Conservation (phyloP, 2,113 vertebrate genomes). For the Nicator chloris region DNA sequence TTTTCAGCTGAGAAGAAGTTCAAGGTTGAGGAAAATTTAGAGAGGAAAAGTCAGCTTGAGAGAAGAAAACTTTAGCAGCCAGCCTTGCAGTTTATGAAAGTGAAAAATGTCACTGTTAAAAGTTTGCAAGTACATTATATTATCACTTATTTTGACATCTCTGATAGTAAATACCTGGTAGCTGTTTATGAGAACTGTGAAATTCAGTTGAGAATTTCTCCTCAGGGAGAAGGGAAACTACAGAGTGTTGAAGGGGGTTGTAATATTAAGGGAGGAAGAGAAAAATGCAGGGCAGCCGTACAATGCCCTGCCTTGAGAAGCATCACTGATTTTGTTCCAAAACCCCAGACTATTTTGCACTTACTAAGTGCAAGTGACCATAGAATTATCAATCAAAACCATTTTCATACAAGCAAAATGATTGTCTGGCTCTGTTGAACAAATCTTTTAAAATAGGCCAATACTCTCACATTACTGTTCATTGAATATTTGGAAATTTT, state of each 20-base stretch:
- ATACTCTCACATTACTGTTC: neutral
- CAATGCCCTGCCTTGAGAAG: neutral
- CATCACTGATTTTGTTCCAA: neutral
- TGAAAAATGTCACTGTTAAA: conserved; percentile 24
- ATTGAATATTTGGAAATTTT: neutral
- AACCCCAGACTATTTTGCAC: neutral
- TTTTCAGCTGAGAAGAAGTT: conserved; percentile 40
- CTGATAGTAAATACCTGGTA: neutral
- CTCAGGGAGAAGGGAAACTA: neutral
- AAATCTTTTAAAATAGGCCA: neutral
- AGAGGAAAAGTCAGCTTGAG: conserved; percentile 21
- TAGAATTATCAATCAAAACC: neutral
- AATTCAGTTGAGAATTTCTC: neutral
- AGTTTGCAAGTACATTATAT: conserved; percentile 4
- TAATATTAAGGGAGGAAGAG: neutral
- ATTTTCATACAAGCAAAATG: neutral
- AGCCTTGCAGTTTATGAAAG: conserved; percentile 13
- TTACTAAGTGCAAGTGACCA: neutral
- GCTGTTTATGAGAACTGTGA: neutral
- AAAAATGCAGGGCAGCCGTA: neutral
- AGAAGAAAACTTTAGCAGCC: conserved; percentile 39
- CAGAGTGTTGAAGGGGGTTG: neutral
- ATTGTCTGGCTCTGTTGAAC: neutral
- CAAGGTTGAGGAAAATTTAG: conserved; percentile 21
- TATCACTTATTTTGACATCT: neutral